phyloP scores from a whole-genome alignment of 2,113 vertebrate species.

The Leucoraja erinaceus region DNA sequence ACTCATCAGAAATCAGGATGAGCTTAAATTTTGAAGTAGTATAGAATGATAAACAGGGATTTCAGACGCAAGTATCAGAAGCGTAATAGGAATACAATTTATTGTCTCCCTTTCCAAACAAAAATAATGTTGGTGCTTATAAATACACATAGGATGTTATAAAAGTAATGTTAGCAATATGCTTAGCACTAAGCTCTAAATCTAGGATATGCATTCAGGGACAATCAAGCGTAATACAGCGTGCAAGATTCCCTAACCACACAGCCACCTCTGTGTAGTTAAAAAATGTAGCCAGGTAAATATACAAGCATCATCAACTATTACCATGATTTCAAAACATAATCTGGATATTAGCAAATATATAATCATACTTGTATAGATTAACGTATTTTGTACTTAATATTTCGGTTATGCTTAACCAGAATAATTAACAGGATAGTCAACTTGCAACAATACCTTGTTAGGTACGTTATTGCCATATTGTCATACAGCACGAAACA shows the following conservation, averaged over 20 bases:
- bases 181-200: background rate
- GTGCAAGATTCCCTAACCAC: background rate
- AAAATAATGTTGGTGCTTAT: background rate
- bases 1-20: background rate
- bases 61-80: background rate
- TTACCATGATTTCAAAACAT: background rate
- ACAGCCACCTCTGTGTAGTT: too few relatives aligned
- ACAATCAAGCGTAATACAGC: background rate
- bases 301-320: too few relatives aligned
- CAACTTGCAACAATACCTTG: background rate
- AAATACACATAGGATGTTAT: background rate
- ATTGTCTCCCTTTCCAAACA: too few relatives aligned
- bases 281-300: too few relatives aligned
- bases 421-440: background rate
- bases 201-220: background rate
- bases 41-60: background rate
- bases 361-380: background rate
- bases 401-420: background rate
- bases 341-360: background rate
- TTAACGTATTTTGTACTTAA: background rate
- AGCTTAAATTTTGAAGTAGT: background rate
- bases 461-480: background rate
- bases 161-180: background rate
- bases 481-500: too few relatives aligned
- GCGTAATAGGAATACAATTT: too few relatives aligned